These are phyloP conservation scores for Acrocephalus scirpaceus DNA, from an alignment of 2,797 vertebrate genomes.

Conservation along the genomic window DNA sequence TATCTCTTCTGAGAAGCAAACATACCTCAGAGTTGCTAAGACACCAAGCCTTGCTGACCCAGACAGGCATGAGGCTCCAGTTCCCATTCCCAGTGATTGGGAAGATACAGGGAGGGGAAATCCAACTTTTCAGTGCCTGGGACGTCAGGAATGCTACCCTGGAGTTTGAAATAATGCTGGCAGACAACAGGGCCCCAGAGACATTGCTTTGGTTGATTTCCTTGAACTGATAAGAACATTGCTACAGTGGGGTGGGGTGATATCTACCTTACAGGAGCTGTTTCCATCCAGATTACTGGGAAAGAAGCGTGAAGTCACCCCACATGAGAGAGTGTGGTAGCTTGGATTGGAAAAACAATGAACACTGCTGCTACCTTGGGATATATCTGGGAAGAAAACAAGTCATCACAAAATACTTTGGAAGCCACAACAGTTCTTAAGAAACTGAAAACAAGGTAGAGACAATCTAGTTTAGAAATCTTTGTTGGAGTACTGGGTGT, in stretches of 20 bases:
- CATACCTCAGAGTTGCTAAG: neutral
- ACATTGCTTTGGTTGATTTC: slow-evolving; percentile 43
- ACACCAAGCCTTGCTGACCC: neutral
- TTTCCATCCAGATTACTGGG: slow-evolving; percentile 89
- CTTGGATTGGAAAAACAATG: slow-evolving; percentile 95
- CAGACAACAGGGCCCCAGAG: neutral
- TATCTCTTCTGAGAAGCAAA: slow-evolving; percentile 1
- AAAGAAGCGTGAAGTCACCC: slow-evolving; percentile 85
- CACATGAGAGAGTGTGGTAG: slow-evolving; percentile 92
- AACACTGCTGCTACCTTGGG: slow-evolving; percentile 81
- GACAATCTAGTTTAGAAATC: neutral
- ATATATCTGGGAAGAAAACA: slow-evolving; percentile 85
- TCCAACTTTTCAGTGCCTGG: neutral
- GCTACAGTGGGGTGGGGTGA: neutral
- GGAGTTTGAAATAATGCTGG: neutral
- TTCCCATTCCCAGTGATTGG: neutral
- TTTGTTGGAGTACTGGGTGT: neutral
- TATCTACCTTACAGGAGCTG: slow-evolving; percentile 88
- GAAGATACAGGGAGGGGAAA: neutral
- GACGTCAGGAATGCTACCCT: neutral
- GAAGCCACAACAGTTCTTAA: slow-evolving; percentile 7
- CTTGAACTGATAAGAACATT: slow-evolving; percentile 59
- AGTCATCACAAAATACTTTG: slow-evolving; percentile 71
- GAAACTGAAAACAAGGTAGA: neutral
- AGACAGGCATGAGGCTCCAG: neutral